Base-by-base conservation (phyloP, 2,888 invertebrate species). In the Sylvicola fuscatus region DNA sequence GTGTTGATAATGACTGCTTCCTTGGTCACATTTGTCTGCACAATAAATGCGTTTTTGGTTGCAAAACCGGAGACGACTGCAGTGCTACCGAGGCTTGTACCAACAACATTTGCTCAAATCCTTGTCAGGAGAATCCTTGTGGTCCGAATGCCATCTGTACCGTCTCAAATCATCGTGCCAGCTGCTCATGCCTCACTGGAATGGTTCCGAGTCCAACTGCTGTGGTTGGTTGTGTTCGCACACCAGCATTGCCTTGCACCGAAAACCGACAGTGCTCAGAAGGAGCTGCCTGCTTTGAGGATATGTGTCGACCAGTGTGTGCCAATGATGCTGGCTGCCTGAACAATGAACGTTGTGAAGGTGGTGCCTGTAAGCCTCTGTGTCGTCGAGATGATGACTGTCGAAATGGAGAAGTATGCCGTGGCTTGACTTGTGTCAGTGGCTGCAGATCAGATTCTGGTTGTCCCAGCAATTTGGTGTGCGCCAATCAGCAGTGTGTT, bases 1-100 rank as follows among this genome's bases (percentile, higher is more conserved):
- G 86, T 33, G 75, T 86, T 2, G 87, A 89, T 52, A 84, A 87
- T 48, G 89, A 90, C 48, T 90, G 89, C 48, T 87, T 89, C 70
- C 63, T 87, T 39, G 87, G 87, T 1, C 86, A 89, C 48, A 83
- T 89, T 43, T 90, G 90, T 49, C 58, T 86, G 38, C 72, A 74
- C 48, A 84, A 83, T 48, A 79, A 79, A 60, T 89, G 89, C 49
- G 69, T 80, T 39, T 78, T 77, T 44, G 89, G 89, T 28, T 90
- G 89, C 50, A 75, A 82, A 43, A 70, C 70, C 13, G 82, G 87
- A 48, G 84, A 83, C 45, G 89, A 90, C 51, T 89, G 89, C 53
- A 76, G 81, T 43, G 76, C 75, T 1, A 78, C 78, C 36, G 81
- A 86, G 52, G 73, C 83, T 5, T 89, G 89, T 48, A 65, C 76